These are phyloP conservation scores for Homarus gammarus DNA, from an alignment of 2,888 invertebrate species.

Conservation along the genomic window DNA sequence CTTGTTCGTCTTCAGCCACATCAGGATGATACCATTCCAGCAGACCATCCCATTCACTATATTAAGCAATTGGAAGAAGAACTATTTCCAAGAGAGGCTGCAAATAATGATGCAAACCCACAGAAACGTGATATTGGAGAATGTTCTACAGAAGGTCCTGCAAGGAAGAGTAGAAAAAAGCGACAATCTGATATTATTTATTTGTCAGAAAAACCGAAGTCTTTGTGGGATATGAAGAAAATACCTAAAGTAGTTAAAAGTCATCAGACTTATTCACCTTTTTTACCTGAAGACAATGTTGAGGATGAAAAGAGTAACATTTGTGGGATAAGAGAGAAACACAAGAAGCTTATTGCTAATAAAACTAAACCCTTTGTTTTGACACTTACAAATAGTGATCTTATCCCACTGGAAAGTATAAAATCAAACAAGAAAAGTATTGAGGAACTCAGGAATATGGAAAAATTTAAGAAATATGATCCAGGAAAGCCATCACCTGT, in stretches of 20 bases:
- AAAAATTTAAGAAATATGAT: conserved; percentile 59
- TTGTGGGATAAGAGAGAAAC: background rate
- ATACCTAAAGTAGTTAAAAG: conserved; percentile 38
- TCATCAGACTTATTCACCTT: background rate
- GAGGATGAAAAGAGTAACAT: background rate
- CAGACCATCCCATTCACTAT: conserved; percentile 72
- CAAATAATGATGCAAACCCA: background rate
- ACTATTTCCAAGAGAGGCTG: conserved; percentile 34
- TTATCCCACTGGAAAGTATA: conserved; percentile 53
- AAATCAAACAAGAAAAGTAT: conserved; percentile 37
- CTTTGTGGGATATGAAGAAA: conserved; percentile 68
- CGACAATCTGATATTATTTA: conserved; percentile 3
- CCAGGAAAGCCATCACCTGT: conserved; percentile 61
- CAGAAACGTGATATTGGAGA: conserved; percentile 5
- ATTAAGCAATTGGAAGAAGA: conserved; percentile 60
- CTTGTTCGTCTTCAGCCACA: conserved; percentile 59
- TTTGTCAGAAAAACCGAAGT: conserved; percentile 59
- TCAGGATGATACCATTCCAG: conserved; percentile 48
- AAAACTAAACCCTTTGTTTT: conserved; percentile 55
- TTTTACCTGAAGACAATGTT: background rate
- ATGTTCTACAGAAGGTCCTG: background rate
- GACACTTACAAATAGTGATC: conserved; percentile 29
- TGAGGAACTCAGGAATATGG: conserved; percentile 47
- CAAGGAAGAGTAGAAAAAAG: background rate
- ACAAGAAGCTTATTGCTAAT: background rate